Conservation (phyloP, 2,797 vertebrate genomes). For the Halcyon chelicuti region DNA sequence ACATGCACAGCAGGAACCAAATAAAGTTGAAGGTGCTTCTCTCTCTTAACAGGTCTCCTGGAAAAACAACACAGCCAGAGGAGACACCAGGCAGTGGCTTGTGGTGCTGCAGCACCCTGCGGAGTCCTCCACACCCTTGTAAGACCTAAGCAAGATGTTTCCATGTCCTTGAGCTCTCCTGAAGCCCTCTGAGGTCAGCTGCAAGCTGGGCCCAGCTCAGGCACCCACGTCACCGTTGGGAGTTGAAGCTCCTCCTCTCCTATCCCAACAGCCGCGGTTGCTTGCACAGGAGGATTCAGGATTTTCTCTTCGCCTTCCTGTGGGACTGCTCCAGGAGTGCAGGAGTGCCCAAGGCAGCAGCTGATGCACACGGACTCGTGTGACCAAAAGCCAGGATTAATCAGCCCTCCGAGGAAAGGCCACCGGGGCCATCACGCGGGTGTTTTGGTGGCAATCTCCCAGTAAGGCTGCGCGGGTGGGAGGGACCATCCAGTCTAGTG, state of each 20-base stretch:
- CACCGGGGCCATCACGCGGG: background rate
- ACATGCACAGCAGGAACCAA: rapidly evolving
- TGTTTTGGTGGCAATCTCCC: background rate
- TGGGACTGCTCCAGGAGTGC: background rate
- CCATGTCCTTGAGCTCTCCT: background rate
- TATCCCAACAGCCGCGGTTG: rapidly evolving
- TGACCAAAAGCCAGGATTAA: background rate
- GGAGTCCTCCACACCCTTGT: background rate
- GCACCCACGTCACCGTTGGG: rapidly evolving
- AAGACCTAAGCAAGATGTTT: background rate
- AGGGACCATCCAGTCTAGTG: background rate
- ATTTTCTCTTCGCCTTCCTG: rapidly evolving
- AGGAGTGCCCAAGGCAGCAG: background rate
- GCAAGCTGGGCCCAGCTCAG: background rate
- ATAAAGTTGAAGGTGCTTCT: background rate
- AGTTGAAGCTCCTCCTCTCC: background rate
- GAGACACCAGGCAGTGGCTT: background rate
- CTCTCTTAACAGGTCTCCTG: background rate
- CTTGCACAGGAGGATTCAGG: rapidly evolving
- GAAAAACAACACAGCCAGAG: background rate
- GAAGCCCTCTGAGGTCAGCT: background rate
- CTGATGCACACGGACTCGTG: background rate
- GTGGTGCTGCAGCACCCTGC: background rate
- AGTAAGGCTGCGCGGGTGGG: rapidly evolving
- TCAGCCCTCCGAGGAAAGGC: background rate